Evolutionary conservation across 1,140 invertebrate species (phyloP).

Genomic region (Drosophila subpulchrella): DNA sequence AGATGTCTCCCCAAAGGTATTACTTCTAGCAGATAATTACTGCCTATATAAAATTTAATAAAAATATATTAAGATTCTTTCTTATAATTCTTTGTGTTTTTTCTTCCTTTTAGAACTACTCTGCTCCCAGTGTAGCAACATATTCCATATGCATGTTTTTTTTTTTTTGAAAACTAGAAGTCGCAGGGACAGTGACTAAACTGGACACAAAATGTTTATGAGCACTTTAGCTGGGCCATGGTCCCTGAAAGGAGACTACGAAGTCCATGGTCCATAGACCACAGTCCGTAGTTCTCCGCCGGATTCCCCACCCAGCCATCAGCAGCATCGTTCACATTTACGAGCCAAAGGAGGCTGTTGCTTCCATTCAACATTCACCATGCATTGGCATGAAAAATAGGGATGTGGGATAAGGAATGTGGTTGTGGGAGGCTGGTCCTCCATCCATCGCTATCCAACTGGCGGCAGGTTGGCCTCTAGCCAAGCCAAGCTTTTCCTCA

Average conservation of each 20-base stretch:
- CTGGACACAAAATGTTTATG: slow-evolving; percentile 74
- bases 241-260: slow-evolving; percentile 7
- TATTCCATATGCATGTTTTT: slow-evolving; percentile 4
- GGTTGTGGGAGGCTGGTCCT: slow-evolving; percentile 3
- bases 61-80: no score
- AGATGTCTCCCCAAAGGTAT: no score
- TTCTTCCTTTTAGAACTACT: not conserved
- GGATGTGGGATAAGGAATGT: not conserved
- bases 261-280: slow-evolving; percentile 17
- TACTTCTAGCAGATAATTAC: no score
- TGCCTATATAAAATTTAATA: no score
- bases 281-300: slow-evolving; percentile 8
- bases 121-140: slow-evolving; percentile 5
- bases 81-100: no score
- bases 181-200: slow-evolving; percentile 12
- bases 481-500: not conserved
- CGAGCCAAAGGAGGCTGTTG: slow-evolving; percentile 61
- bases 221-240: slow-evolving; percentile 63
- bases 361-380: slow-evolving; percentile 27
- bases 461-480: slow-evolving; percentile 8
- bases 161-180: not conserved
- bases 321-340: slow-evolving; percentile 79
- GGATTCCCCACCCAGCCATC: slow-evolving; percentile 63
- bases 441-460: not conserved
- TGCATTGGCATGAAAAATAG: not conserved